Percentiles rank a stretch among this genome's conserved stretches.
Conservation (phyloP, 2,888 invertebrate genomes). For the Harpalus rufipes region DNA sequence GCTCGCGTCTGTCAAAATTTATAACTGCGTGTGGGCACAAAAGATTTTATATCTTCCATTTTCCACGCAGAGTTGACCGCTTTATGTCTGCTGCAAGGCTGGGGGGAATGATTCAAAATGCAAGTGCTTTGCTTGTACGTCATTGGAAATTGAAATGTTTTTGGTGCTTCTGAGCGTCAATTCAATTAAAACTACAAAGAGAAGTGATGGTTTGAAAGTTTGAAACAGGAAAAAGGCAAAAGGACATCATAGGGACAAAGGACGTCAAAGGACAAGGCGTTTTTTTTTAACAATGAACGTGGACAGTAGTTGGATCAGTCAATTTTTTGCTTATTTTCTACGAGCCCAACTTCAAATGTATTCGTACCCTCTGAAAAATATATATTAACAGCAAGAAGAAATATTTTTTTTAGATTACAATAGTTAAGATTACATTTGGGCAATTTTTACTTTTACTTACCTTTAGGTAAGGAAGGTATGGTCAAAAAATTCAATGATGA, state of each 20-base stretch:
- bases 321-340: no score
- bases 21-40: constrained; percentile 66
- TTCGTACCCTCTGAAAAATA: no score
- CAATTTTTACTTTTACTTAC: no score
- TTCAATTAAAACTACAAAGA: constrained; percentile 19
- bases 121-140: background rate
- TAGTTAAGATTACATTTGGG: no score
- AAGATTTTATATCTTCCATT: constrained; percentile 67
- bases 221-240: background rate
- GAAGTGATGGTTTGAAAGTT: background rate
- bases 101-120: constrained; percentile 58
- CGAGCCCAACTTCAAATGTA: no score
- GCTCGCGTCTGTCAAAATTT: constrained; percentile 65
- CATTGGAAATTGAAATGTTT: constrained; percentile 24
- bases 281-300: no score
- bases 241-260: background rate
- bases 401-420: no score
- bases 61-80: constrained; percentile 62
- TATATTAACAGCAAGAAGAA: no score
- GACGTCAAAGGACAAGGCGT: background rate
- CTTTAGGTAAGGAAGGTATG: no score
- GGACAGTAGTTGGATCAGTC: no score
- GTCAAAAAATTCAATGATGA: no score
- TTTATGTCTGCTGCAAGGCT: constrained; percentile 57
- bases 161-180: constrained; percentile 1